These are phyloP conservation scores for Acronicta alni DNA, from an alignment of 2,888 invertebrate genomes.

Conservation along the genomic window DNA sequence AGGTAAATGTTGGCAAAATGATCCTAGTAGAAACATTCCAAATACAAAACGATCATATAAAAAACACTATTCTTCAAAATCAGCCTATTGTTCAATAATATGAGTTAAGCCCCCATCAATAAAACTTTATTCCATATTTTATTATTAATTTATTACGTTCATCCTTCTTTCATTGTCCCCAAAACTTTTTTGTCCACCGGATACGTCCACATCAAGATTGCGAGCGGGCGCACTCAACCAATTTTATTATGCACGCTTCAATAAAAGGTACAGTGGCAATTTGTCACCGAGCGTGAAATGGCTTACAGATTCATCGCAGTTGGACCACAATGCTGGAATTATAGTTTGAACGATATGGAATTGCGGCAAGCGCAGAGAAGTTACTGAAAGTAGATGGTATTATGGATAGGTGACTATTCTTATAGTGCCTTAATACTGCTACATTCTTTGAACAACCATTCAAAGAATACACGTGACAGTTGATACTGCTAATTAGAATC, in stretches of 20 bases:
- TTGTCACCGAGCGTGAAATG: constrained; percentile 62
- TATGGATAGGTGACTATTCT: no score
- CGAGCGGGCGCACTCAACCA: constrained; percentile 51
- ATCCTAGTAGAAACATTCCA: not conserved
- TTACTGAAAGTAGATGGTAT: not conserved
- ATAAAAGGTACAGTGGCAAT: constrained; percentile 67
- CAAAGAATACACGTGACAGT: no score
- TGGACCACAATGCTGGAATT: constrained; percentile 29
- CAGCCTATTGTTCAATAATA: constrained; percentile 14
- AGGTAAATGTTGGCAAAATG: not conserved
- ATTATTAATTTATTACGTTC: constrained; percentile 48
- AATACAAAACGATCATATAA: not conserved
- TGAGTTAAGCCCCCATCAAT: constrained; percentile 32
- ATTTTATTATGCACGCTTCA: constrained; percentile 59
- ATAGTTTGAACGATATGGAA: constrained; percentile 5
- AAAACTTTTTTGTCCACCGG: constrained; percentile 47
- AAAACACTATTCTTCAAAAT: not conserved
- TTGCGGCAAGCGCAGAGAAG: not conserved
- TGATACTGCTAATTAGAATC: no score
- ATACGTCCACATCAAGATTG: constrained; percentile 52
- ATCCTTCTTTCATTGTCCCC: constrained; percentile 31
- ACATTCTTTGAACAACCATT: no score
- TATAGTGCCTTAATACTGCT: no score
- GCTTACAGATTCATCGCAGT: constrained; percentile 59
- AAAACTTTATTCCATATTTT: constrained; percentile 39